Conservation (phyloP, 2,888 invertebrate genomes). For the Rapana venosa region DNA sequence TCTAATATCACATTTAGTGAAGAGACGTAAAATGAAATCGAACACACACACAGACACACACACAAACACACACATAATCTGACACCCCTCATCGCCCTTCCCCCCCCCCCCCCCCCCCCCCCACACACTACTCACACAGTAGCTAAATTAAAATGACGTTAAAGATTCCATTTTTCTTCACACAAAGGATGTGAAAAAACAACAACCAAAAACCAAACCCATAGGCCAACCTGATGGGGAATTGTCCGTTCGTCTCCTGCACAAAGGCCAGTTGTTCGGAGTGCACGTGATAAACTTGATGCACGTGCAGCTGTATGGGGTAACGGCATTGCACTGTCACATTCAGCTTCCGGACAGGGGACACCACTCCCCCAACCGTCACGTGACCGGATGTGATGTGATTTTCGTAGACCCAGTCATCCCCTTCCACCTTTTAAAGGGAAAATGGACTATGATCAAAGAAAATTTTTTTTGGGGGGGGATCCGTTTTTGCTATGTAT, state of each 20-base stretch:
- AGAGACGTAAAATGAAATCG: no score
- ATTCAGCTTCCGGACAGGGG: slow-evolving; percentile 20
- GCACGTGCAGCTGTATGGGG: slow-evolving; percentile 5
- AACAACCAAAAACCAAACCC: no score
- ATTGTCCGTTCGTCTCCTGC: slow-evolving; percentile 11
- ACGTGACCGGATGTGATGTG: slow-evolving; percentile 19
- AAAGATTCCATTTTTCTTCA: no score
- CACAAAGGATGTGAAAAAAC: no score
- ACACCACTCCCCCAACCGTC: neutral
- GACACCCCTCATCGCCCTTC: no score
- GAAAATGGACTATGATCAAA: neutral
- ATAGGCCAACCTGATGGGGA: neutral
- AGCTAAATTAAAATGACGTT: no score
- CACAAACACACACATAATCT: no score
- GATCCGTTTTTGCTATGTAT: no score
- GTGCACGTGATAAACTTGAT: slow-evolving; percentile 14
- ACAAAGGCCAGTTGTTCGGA: slow-evolving; percentile 15
- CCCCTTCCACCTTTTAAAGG: neutral
- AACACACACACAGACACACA: no score
- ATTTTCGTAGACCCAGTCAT: slow-evolving; percentile 21
- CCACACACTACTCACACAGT: no score
- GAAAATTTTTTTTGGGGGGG: neutral
- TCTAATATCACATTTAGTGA: no score
- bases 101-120: no score
- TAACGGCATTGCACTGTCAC: slow-evolving; percentile 14